phyloP scores from a whole-genome alignment of 2,797 vertebrate species.

The Paramormyrops hopkinsi region DNA sequence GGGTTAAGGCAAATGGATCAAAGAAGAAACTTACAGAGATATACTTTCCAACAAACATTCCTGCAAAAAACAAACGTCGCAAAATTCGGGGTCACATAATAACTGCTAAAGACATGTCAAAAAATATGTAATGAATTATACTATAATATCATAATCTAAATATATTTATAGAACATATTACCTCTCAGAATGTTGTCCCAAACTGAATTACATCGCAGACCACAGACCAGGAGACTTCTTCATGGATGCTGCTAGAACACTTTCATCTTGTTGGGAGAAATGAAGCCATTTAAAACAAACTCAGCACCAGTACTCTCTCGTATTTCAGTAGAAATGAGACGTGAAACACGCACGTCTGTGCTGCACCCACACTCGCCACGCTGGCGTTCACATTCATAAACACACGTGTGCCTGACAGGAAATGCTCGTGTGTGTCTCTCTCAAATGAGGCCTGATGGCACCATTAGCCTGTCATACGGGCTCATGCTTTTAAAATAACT shows the following conservation, averaged over 20 bases:
- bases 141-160: not conserved
- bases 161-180: not conserved
- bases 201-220: not conserved
- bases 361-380: not conserved
- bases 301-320: not conserved
- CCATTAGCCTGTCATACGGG: not conserved
- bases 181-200: not conserved
- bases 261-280: not conserved
- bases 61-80: not conserved
- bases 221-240: not conserved
- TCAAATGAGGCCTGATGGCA: not conserved
- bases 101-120: not conserved
- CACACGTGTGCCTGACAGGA: not conserved
- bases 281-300: not conserved
- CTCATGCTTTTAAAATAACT: constrained; percentile 20
- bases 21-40: not conserved
- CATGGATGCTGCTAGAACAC: not conserved
- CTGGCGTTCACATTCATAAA: constrained; percentile 5
- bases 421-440: not conserved
- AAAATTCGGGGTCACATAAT: not conserved
- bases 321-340: not conserved
- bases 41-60: not conserved
- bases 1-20: not conserved
- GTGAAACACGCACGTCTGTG: not conserved
- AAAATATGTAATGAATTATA: not conserved